phyloP scores from a whole-genome alignment of 1,140 invertebrate species.

The Tetragonula clypearis region DNA sequence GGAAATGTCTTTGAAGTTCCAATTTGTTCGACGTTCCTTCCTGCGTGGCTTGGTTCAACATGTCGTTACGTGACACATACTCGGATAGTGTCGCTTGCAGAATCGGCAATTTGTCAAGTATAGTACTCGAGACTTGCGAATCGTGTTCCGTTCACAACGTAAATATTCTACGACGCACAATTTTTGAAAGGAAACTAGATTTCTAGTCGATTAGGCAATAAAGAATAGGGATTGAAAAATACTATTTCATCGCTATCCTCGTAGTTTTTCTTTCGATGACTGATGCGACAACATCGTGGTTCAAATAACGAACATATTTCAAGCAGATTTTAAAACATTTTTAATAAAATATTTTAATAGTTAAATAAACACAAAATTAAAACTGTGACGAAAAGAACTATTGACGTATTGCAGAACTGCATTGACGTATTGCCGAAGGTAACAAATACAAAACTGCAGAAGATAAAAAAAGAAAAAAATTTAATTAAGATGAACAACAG shows the following conservation, averaged over 20 bases:
- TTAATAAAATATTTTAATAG: no score
- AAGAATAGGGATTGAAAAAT: background rate
- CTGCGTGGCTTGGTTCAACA: background rate
- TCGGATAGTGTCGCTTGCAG: background rate
- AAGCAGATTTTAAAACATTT: no score
- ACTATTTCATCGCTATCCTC: background rate
- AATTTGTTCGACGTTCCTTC: constrained; percentile 31
- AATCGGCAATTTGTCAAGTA: constrained; percentile 18
- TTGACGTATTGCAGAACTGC: no score
- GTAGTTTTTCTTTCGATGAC: background rate
- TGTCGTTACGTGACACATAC: constrained; percentile 4
- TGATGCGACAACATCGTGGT: background rate
- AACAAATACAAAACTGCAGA: no score
- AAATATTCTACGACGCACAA: background rate
- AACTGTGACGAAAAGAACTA: no score
- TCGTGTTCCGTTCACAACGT: background rate
- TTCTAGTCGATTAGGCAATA: background rate
- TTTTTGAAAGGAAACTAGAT: no score
- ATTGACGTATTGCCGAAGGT: no score
- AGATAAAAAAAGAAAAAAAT: no score
- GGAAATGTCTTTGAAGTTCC: constrained; percentile 38
- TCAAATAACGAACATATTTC: background rate
- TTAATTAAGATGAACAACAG: no score
- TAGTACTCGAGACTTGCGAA: background rate
- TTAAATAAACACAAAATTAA: no score